Percentiles rank a stretch among this genome's conserved stretches.
These are phyloP conservation scores for Pachyuromys duprasi DNA, from an alignment of 2,797 vertebrate species.

Conservation along the genomic window DNA sequence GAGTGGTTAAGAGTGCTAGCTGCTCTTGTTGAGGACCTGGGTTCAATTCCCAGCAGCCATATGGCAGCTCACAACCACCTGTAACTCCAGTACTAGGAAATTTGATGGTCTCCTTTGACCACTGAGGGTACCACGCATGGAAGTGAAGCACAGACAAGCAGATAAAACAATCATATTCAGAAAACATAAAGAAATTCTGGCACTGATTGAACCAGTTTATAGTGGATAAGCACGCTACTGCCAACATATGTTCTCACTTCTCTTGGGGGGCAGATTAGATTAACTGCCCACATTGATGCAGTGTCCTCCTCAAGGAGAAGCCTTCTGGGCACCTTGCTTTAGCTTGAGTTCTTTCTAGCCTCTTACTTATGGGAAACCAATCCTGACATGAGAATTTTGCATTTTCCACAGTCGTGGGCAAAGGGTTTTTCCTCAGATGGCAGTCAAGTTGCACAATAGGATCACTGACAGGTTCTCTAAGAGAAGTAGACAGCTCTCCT, in stretches of 20 bases:
- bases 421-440: slow-evolving; percentile 8
- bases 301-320: not conserved
- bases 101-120: not conserved
- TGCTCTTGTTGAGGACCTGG: not conserved
- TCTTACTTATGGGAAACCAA: too few species aligned
- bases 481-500: not conserved
- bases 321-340: not conserved
- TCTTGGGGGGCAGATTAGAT: not conserved
- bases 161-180: not conserved
- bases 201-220: not conserved
- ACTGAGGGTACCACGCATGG: not conserved
- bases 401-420: not conserved
- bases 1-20: not conserved
- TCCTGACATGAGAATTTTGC: not conserved
- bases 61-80: not conserved
- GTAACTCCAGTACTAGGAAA: not conserved
- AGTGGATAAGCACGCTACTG: not conserved
- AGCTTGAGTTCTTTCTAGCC: not conserved
- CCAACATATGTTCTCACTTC: not conserved
- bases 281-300: not conserved
- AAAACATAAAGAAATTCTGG: not conserved
- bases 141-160: not conserved
- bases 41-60: not conserved
- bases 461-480: not conserved
- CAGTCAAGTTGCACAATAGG: slow-evolving; percentile 26